phyloP scores from a whole-genome alignment of 2,888 invertebrate genomes.

The Drosophila merina region DNA sequence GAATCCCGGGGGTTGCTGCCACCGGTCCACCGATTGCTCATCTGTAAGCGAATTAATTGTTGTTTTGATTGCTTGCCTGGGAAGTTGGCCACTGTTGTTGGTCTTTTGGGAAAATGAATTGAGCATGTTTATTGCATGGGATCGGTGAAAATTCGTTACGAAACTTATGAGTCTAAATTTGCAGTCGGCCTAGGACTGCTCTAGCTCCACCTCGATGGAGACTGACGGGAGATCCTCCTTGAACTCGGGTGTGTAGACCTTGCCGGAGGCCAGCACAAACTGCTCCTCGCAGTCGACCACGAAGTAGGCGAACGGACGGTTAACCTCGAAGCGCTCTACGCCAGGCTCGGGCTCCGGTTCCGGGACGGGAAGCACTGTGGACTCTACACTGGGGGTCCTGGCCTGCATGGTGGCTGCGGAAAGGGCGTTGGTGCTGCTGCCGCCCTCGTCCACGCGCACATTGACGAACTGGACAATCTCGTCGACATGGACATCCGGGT shows the following conservation, averaged over 20 bases:
- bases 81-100: slow-evolving; percentile 49
- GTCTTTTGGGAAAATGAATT: slow-evolving; percentile 47
- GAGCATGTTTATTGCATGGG: slow-evolving; percentile 62
- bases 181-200: slow-evolving; percentile 62
- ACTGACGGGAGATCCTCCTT: slow-evolving; percentile 69
- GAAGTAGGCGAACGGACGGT: slow-evolving; percentile 88
- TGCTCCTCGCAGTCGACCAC: slow-evolving; percentile 86
- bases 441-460: slow-evolving; percentile 86
- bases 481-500: slow-evolving; percentile 87
- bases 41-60: slow-evolving; percentile 77
- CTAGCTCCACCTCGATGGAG: slow-evolving; percentile 75
- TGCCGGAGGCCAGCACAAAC: slow-evolving; percentile 87
- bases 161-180: slow-evolving; percentile 59
- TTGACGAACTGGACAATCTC: slow-evolving; percentile 88
- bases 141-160: slow-evolving; percentile 75
- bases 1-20: slow-evolving; percentile 71
- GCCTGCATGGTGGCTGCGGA: slow-evolving; percentile 76
- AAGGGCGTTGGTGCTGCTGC: slow-evolving; percentile 84
- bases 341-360: slow-evolving; percentile 72
- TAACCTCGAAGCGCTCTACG: slow-evolving; percentile 84
- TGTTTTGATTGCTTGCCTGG: slow-evolving; percentile 80
- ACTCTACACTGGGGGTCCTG: slow-evolving; percentile 49
- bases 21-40: slow-evolving; percentile 12
- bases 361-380: slow-evolving; percentile 51
- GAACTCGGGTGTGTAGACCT: slow-evolving; percentile 85